phyloP scores from a whole-genome alignment of 2,888 invertebrate species.

The Tuta absoluta region DNA sequence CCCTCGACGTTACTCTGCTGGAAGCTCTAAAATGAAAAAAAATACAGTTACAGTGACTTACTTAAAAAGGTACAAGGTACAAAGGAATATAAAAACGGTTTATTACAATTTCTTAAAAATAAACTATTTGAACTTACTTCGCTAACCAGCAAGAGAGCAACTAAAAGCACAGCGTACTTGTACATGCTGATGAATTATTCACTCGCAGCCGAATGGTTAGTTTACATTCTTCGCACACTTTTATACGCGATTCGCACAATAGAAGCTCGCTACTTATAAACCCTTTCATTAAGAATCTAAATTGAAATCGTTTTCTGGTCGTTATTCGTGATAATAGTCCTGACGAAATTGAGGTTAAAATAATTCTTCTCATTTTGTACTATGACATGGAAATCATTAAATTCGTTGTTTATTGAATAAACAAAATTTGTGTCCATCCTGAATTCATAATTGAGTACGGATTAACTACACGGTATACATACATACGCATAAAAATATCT shows the following conservation, averaged over 20 bases:
- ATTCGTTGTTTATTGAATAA: not conserved
- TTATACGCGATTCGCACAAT: not conserved
- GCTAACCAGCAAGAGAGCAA: conserved; percentile 2
- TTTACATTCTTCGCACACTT: not conserved
- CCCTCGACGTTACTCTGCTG: conserved; percentile 4
- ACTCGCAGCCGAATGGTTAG: not conserved
- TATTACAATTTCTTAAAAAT: not conserved
- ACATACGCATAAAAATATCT: no score
- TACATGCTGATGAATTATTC: not conserved
- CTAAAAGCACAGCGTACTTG: not conserved
- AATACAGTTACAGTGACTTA: not conserved
- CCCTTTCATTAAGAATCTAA: not conserved
- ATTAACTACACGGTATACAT: no score
- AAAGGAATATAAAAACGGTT: not conserved
- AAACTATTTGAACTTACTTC: not conserved
- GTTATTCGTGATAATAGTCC: not conserved
- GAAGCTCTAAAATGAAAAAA: not conserved
- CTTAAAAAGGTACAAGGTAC: not conserved
- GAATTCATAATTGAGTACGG: not conserved
- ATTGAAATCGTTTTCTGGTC: conserved; percentile 6
- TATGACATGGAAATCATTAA: not conserved
- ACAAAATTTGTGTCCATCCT: not conserved
- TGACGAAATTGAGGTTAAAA: not conserved
- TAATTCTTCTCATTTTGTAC: not conserved
- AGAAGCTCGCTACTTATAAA: not conserved